Conservation (phyloP, 2,797 vertebrate species). For the Hoplostethus atlanticus region DNA sequence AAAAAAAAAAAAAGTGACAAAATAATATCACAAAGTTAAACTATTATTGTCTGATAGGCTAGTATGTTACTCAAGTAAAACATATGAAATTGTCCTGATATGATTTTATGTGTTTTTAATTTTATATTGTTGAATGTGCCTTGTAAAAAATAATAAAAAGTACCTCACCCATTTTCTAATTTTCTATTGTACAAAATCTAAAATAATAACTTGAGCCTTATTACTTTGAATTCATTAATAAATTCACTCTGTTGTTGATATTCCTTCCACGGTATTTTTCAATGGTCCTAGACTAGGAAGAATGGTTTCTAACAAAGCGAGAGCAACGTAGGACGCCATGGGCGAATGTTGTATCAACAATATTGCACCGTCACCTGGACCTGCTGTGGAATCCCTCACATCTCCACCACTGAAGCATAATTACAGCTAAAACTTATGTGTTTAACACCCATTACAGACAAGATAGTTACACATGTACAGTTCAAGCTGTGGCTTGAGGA, state of each 20-base stretch:
- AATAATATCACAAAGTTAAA: constrained; percentile 63
- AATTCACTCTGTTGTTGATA: neutral
- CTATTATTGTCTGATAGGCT: constrained; percentile 36
- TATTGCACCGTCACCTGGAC: constrained; percentile 27
- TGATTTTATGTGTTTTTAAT: neutral
- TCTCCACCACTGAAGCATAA: constrained; percentile 3
- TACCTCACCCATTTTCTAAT: neutral
- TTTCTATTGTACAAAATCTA: neutral
- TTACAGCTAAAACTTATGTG: constrained; percentile 58
- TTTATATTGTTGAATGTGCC: too few relatives aligned
- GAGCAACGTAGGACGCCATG: neutral
- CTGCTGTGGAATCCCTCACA: constrained; percentile 14
- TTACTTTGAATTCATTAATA: neutral
- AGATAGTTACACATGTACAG: constrained; percentile 83
- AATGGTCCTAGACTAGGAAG: neutral
- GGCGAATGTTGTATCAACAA: neutral
- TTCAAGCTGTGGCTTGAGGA: constrained; percentile 68
- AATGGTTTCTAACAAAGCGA: neutral
- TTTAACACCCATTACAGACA: constrained; percentile 80
- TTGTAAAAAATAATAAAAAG: too few relatives aligned
- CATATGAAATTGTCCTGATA: neutral
- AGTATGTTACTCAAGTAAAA: constrained; percentile 20
- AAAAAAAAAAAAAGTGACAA: constrained; percentile 68
- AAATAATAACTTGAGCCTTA: neutral
- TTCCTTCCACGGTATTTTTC: constrained; percentile 1